Evolutionary conservation across 2,888 invertebrate species (phyloP).

Genomic region (Sphinx pinastri): DNA sequence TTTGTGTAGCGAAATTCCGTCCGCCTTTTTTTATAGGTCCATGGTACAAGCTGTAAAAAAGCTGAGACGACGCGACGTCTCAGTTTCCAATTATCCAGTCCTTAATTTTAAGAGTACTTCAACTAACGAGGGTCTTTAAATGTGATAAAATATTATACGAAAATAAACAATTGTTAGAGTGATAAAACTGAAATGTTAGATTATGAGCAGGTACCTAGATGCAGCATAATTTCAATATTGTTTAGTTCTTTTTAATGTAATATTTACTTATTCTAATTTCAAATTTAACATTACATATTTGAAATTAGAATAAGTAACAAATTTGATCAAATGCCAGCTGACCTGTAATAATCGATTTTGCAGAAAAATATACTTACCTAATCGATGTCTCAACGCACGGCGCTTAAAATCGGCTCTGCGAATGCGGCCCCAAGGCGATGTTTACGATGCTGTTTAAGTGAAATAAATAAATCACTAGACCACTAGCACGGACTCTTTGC

Average conservation of each 20-base stretch:
- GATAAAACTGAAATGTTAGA: not conserved
- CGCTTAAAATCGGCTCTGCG: conserved; percentile 17
- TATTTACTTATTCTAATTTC: no score
- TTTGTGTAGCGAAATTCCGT: no score
- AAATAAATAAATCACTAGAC: conserved; percentile 74
- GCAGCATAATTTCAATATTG: not conserved
- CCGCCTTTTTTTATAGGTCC: no score
- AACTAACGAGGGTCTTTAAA: conserved; percentile 15
- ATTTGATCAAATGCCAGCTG: no score
- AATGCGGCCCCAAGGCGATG: conserved; percentile 39
- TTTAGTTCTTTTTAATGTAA: not conserved
- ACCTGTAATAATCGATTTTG: not conserved
- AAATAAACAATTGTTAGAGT: conserved; percentile 9
- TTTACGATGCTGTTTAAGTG: conserved; percentile 72
- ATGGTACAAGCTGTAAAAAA: conserved; percentile 38
- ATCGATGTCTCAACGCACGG: conserved; percentile 9
- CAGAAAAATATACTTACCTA: not conserved
- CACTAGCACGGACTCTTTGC: conserved; percentile 50
- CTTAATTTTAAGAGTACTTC: conserved; percentile 12
- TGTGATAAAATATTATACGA: conserved; percentile 17
- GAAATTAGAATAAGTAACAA: no score
- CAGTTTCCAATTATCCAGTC: conserved; percentile 21
- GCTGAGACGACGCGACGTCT: conserved; percentile 5
- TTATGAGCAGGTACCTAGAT: no score
- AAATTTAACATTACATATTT: no score